Base-by-base conservation (phyloP, 2,888 invertebrate genomes). In the Trissolcus brochymenae region DNA sequence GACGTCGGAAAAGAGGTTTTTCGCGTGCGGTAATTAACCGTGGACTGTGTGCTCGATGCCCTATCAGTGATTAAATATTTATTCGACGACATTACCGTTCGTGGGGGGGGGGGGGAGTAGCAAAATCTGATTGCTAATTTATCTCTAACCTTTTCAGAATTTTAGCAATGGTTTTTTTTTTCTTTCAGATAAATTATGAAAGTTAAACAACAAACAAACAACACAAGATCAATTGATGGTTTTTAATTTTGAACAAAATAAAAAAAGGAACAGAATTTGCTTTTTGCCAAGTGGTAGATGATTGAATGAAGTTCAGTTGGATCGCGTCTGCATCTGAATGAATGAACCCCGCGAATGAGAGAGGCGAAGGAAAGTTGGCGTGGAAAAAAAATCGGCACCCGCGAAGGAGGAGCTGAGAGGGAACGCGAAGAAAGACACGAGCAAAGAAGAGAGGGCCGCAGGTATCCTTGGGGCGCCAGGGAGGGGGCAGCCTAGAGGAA, bases 311-410 rank as follows among this genome's bases (percentile, higher is more conserved):
- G 17, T 17, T 17, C 11, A 2, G 46, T 35, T 21, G 43, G 11
- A 40, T 16, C 25, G n/a, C 54, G 50, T 41, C 55, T 46, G 73
- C 17, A 51, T 55, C 55, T 55, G 55, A 40, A 73, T 74, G 74
- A 74, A 74, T 74, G 74, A 57, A 49, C 17, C 17, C 59, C 56
- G 43, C n/a, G 56, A 53, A 67, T 35, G 50, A 46, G 61, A 54
- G n/a, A n/a, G n/a, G 50, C 40, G 19, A 57, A 60, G 60, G 61
- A 55, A 35, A 35, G 35, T 35, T 50, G 49, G 17, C 11, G 9
- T 55, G 53, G 51, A 66, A 50, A 59, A 55, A 53, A 65, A 74
- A 57, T 16, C 46, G 56, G 56, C 41, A 62, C 57, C 35, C 54
- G 57, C 54, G 57, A 57, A 60, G 65, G 41, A 64, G 60, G 54